Conservation (phyloP, 2,797 vertebrate species). For the Oryzias sinensis region DNA sequence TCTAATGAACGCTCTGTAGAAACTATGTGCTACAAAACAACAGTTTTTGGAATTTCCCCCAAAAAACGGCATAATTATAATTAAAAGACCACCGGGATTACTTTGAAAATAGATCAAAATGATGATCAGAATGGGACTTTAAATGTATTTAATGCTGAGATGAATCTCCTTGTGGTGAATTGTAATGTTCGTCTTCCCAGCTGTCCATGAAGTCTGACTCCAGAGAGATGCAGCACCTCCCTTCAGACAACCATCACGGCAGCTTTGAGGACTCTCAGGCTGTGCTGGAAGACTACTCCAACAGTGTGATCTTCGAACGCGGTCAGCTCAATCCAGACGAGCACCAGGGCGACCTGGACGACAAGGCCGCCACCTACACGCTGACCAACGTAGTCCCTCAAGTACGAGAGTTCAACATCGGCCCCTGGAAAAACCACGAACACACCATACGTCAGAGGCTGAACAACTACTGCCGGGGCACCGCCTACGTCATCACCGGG, state of each 20-base stretch:
- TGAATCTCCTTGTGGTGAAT: no score
- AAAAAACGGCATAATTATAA: no score
- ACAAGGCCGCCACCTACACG: constrained; percentile 76
- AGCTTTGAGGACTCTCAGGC: constrained; percentile 68
- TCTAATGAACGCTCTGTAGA: no score
- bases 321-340: constrained; percentile 74
- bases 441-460: constrained; percentile 63
- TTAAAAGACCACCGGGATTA: no score
- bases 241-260: constrained; percentile 43
- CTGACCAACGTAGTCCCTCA: constrained; percentile 75
- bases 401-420: constrained; percentile 62
- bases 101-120: no score
- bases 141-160: no score
- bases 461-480: constrained; percentile 75
- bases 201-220: constrained; percentile 56
- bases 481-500: constrained; percentile 64
- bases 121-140: no score
- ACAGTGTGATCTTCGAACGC: constrained; percentile 65
- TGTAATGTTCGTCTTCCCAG: constrained; percentile 34
- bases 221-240: constrained; percentile 70
- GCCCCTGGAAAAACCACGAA: constrained; percentile 61
- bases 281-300: constrained; percentile 68
- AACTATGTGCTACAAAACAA: no score
- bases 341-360: constrained; percentile 58
- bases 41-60: no score